phyloP scores from a whole-genome alignment of 2,888 invertebrate species.

The Drosophila infuscata region DNA sequence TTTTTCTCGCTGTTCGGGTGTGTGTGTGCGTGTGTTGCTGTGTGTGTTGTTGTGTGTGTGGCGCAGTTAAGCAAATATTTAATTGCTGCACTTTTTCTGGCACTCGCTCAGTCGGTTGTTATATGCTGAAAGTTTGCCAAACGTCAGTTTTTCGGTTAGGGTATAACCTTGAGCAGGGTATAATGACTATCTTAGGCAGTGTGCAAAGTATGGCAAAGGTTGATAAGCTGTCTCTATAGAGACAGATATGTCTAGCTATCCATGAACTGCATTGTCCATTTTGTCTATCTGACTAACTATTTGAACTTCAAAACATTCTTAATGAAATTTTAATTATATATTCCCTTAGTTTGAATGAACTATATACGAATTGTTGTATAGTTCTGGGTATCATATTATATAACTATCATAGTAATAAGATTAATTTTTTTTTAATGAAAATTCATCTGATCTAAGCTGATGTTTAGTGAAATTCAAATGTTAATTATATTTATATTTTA shows the following conservation, averaged over 20 bases:
- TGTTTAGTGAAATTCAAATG: too few relatives aligned
- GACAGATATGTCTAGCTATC: neutral
- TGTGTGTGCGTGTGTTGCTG: slow-evolving; percentile 7
- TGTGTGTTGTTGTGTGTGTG: slow-evolving; percentile 36
- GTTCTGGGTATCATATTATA: neutral
- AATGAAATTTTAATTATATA: neutral
- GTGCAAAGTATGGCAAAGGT: neutral
- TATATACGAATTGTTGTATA: neutral
- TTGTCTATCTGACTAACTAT: too few relatives aligned
- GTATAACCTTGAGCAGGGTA: neutral
- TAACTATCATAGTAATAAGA: too few relatives aligned
- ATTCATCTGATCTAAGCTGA: too few relatives aligned
- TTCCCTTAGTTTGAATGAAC: neutral
- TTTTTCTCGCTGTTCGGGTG: slow-evolving; percentile 13
- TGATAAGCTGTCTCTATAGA: neutral
- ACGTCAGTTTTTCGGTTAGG: slow-evolving; percentile 39
- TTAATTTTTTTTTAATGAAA: too few relatives aligned
- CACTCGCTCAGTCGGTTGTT: slow-evolving; percentile 37
- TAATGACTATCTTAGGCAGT: neutral
- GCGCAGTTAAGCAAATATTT: slow-evolving; percentile 84
- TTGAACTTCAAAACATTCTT: neutral
- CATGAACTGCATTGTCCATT: neutral
- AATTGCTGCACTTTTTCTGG: slow-evolving; percentile 83
- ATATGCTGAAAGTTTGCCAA: slow-evolving; percentile 71
- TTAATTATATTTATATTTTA: too few relatives aligned